A percentile compares a stretch with the other conserved stretches of the same genome.
These are phyloP conservation scores for Pycnomerus fuliginosus DNA, from an alignment of 2,888 invertebrate species.

Conservation along the genomic window DNA sequence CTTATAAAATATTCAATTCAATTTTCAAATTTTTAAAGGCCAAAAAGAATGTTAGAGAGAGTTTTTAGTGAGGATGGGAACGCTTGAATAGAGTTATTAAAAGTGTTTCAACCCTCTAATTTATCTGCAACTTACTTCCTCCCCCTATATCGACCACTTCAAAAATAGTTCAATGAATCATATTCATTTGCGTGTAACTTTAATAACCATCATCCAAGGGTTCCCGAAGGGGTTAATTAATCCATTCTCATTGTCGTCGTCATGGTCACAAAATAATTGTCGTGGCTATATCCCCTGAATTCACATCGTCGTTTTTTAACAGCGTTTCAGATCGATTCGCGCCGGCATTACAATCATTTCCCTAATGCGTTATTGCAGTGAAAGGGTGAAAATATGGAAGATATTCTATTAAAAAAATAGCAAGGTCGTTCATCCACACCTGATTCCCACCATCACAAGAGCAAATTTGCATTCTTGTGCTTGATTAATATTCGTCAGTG, in stretches of 20 bases:
- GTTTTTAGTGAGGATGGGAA: too few species aligned
- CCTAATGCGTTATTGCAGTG: conserved; percentile 20
- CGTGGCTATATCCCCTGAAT: conserved; percentile 6
- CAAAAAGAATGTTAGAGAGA: too few species aligned
- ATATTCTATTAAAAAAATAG: too few species aligned
- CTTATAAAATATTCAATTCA: too few species aligned
- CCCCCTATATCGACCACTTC: conserved; percentile 8
- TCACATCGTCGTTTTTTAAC: conserved; percentile 9
- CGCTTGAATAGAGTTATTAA: too few species aligned
- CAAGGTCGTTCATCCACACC: too few species aligned
- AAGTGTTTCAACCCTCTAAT: not conserved
- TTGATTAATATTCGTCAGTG: conserved; percentile 22
- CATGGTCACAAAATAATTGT: conserved; percentile 26
- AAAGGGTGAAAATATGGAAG: too few species aligned
- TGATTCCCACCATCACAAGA: too few species aligned
- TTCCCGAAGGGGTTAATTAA: conserved; percentile 50
- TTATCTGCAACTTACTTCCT: not conserved
- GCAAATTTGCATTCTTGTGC: conserved; percentile 20
- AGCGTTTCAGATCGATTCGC: conserved; percentile 21
- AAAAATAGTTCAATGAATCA: conserved; percentile 46
- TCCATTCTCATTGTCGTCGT: conserved; percentile 41
- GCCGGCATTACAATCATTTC: conserved; percentile 18
- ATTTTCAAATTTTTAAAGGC: too few species aligned
- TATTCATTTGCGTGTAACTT: conserved; percentile 46
- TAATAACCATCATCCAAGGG: conserved; percentile 21